A percentile compares a stretch with the other conserved stretches of the same genome.
Conservation (phyloP, 2,797 vertebrate species). For the Setipinna tenuifilis region DNA sequence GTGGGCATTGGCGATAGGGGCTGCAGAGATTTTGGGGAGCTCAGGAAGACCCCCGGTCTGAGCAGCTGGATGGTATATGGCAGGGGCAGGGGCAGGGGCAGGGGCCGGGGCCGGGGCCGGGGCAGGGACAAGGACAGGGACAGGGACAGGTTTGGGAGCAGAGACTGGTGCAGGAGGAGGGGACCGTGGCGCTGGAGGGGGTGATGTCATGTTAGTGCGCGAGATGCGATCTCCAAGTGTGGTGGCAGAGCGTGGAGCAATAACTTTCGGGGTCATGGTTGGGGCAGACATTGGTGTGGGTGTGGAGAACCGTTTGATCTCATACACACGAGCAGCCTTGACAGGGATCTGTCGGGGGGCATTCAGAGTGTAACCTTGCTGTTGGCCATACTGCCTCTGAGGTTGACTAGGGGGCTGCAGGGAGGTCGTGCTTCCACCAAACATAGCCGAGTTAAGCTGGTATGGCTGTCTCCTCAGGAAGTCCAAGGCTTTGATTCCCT, state of each 20-base stretch:
- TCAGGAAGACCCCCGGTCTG: conserved; percentile 62
- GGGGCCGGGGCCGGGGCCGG: conserved; percentile 50
- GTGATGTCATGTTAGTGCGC: conserved; percentile 77
- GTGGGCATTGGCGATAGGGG: conserved; percentile 61
- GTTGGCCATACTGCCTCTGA: conserved; percentile 63
- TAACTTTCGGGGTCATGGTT: conserved; percentile 84
- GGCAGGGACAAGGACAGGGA: conserved; percentile 9
- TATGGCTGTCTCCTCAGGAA: conserved; percentile 95
- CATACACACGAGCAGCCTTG: conserved; percentile 88
- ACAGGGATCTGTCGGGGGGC: conserved; percentile 80
- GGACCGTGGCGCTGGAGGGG: conserved; percentile 56
- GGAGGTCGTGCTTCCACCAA: conserved; percentile 71
- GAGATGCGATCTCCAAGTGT: conserved; percentile 87
- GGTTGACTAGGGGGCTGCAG: conserved; percentile 69
- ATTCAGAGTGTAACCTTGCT: conserved; percentile 67
- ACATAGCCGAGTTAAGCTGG: conserved; percentile 97
- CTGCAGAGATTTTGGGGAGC: conserved; percentile 69
- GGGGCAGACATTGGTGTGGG: conserved; percentile 89
- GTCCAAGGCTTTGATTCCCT: conserved; percentile 92
- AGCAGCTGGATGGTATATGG: neutral
- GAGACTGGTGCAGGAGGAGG: conserved; percentile 50
- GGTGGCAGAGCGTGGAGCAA: conserved; percentile 88
- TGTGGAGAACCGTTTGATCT: conserved; percentile 95
- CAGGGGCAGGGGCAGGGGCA: conserved; percentile 40
- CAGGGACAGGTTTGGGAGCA: conserved; percentile 41